Percentiles rank a stretch among this genome's conserved stretches.
phyloP scores from a whole-genome alignment of 64 coral and sea anemone species.

The Dendrophyllia cribrosa region DNA sequence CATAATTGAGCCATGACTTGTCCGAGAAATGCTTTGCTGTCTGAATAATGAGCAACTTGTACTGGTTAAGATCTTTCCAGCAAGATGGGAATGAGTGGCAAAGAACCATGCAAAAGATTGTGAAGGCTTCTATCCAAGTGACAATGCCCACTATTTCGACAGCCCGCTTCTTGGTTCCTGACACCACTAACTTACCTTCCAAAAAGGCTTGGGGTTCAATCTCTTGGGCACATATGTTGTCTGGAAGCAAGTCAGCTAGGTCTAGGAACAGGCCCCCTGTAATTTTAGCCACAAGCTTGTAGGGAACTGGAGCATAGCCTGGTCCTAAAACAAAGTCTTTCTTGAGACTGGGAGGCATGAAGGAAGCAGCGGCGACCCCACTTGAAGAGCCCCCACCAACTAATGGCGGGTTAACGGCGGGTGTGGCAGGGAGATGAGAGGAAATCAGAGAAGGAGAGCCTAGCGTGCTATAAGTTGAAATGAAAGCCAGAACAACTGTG shows the following conservation, averaged over 20 bases:
- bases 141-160: background rate
- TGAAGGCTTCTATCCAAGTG: background rate
- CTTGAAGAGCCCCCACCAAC: background rate
- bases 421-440: background rate
- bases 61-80: too few species aligned
- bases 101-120: too few species aligned
- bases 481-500: constrained; percentile 4
- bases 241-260: constrained; percentile 19
- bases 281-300: constrained; percentile 32
- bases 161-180: too few species aligned
- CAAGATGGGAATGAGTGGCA: background rate
- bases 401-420: background rate
- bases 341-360: background rate
- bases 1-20: too few species aligned
- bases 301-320: constrained; percentile 29
- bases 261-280: background rate
- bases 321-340: constrained; percentile 21
- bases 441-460: background rate
- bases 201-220: background rate
- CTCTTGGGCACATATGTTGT: constrained; percentile 25
- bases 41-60: too few species aligned
- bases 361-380: background rate
- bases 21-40: too few species aligned
- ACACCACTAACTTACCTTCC: background rate
- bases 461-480: background rate